Conservation (phyloP, 30 jellyfish, hydroid and myxozoan genomes). For the Aurelia sp. region DNA sequence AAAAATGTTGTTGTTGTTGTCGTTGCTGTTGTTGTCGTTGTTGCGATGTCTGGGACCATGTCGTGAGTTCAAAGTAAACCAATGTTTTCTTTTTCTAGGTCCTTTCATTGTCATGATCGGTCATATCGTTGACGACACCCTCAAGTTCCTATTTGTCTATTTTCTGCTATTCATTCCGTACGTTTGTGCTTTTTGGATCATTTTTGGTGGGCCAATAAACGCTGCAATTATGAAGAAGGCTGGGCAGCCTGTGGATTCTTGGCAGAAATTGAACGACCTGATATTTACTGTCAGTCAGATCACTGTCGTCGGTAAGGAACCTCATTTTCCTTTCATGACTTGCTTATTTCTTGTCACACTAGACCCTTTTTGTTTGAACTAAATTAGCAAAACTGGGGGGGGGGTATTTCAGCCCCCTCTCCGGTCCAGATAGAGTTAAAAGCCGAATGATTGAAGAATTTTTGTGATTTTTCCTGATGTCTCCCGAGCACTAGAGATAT, state of each 20-base stretch:
- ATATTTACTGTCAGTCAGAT: constrained; percentile 91
- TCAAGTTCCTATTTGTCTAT: constrained; percentile 78
- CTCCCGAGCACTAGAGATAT: too few relatives aligned
- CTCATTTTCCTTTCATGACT: background rate
- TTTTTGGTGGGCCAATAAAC: constrained; percentile 84
- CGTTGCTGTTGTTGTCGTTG: too few relatives aligned
- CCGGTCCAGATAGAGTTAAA: too few relatives aligned
- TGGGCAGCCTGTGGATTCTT: constrained; percentile 72
- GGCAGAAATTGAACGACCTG: constrained; percentile 87
- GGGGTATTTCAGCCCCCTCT: too few relatives aligned
- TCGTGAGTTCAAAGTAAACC: too few relatives aligned
- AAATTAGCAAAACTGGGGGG: too few relatives aligned
- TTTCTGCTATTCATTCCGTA: constrained; percentile 84
- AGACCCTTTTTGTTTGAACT: too few relatives aligned
- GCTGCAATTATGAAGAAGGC: constrained; percentile 75
- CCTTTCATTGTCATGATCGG: constrained; percentile 99
- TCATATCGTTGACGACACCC: constrained; percentile 83
- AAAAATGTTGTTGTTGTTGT: too few relatives aligned
- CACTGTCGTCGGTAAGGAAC: constrained; percentile 83
- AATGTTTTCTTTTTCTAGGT: constrained; percentile 56
- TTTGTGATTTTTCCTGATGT: too few relatives aligned
- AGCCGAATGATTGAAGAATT: too few relatives aligned
- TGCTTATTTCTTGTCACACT: background rate
- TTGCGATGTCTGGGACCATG: too few relatives aligned
- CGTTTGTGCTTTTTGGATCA: constrained; percentile 93